Conservation (phyloP, 2,888 invertebrate species). For the Diadegma fenestrale region DNA sequence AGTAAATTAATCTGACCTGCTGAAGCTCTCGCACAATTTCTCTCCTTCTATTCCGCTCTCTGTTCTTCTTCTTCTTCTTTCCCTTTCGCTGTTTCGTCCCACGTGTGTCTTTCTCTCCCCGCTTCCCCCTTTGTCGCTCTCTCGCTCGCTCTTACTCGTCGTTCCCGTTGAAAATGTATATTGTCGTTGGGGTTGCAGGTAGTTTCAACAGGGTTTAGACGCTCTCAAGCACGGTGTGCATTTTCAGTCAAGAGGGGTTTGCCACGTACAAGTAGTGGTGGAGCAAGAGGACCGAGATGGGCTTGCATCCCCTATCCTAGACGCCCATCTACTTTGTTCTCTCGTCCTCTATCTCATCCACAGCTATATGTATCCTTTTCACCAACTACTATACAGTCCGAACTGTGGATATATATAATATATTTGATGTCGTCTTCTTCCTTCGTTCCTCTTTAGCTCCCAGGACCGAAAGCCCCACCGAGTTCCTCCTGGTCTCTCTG, state of each 20-base stretch:
- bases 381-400: conserved; percentile 1
- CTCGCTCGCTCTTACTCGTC: conserved; percentile 7
- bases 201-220: conserved; percentile 48
- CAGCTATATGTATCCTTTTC: conserved; percentile 11
- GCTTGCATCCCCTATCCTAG: conserved; percentile 31
- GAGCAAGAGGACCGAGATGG: conserved; percentile 39
- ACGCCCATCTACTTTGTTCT: conserved; percentile 39
- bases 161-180: conserved; percentile 32
- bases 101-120: conserved; percentile 8
- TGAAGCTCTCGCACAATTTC: conserved; percentile 19
- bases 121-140: not conserved
- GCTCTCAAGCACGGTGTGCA: conserved; percentile 26
- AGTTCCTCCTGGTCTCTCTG: conserved; percentile 34
- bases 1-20: conserved; percentile 62
- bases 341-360: conserved; percentile 26
- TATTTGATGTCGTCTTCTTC: conserved; percentile 19
- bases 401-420: not conserved
- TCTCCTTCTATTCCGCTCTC: conserved; percentile 8
- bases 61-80: not conserved
- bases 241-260: conserved; percentile 30
- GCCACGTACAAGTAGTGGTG: conserved; percentile 16
- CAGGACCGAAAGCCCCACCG: conserved; percentile 9
- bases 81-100: conserved; percentile 6
- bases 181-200: conserved; percentile 48
- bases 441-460: conserved; percentile 10